Base-by-base conservation (phyloP, 2,888 invertebrate genomes). In the Drosophila niveifrons region DNA sequence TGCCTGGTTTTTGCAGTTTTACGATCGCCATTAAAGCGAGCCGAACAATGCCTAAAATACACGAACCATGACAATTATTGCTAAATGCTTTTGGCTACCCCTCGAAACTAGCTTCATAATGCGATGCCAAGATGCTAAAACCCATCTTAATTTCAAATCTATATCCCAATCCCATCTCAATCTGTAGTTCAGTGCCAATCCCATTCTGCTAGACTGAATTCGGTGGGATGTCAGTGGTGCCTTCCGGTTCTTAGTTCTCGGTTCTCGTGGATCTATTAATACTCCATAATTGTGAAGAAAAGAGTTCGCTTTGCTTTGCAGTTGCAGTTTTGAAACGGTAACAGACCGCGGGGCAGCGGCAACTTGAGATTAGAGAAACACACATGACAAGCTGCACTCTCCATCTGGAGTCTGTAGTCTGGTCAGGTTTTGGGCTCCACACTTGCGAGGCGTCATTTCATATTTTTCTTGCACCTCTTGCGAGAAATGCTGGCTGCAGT, bases 11-110 rank as follows among this genome's bases (percentile, higher is more conserved):
- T 66, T 69, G 66, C 67, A 59, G 51, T 72, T 69, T 88, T 67
- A 72, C 57, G 85, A 68, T 34, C 18, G 55, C 57, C 59, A 83
- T 82, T 70, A 82, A 88, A 68, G 13, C 64, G 52, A 63, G n/a
- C 44, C 65, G 64, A 75, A 88, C 86, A 85, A 82, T 88, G 55
- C 53, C 64, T 63, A 61, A 72, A 74, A 83, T 44, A 59, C 47
- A 63, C 58, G 36, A 48, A 65, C 66, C 65, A 71, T 85, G 82
- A 75, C 75, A 86, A 88, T 83, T 66, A 89, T 89, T 66, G 69
- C 72, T 81, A 87, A 89, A 89, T 81, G 87, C 56, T 88, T 86
- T 86, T 62, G 70, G 84, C 87, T 88, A 78, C 82, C 50, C 71
- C 31, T 62, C 71, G 23, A 67, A 66, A 61, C 13, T 43, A 29